Evolutionary conservation across 2,888 invertebrate species (phyloP).

Genomic region (Darwinula stevensoni): DNA sequence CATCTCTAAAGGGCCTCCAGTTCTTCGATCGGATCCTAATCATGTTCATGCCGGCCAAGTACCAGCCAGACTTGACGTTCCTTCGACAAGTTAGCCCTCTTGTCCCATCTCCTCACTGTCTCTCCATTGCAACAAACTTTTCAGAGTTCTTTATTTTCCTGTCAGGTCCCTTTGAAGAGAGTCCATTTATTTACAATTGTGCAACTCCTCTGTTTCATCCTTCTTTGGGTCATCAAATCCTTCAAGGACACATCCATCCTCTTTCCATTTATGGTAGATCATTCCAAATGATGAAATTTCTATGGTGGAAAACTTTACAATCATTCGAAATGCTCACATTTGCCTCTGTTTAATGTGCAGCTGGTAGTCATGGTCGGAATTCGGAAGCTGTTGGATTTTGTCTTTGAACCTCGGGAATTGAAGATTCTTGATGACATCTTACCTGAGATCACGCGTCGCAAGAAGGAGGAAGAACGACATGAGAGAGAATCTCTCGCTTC

Average conservation of each 20-base stretch:
- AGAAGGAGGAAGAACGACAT: slow-evolving; percentile 32
- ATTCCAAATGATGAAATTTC: neutral
- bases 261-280: slow-evolving; percentile 61
- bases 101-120: too few species aligned
- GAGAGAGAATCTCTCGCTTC: slow-evolving; percentile 8
- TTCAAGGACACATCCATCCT: slow-evolving; percentile 72
- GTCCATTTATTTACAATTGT: slow-evolving; percentile 75
- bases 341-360: slow-evolving; percentile 15
- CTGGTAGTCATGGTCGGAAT: slow-evolving; percentile 92
- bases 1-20: slow-evolving; percentile 74
- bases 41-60: slow-evolving; percentile 92
- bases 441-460: slow-evolving; percentile 66
- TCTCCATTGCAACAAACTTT: too few species aligned
- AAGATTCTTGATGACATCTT: slow-evolving; percentile 90
- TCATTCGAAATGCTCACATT: slow-evolving; percentile 1
- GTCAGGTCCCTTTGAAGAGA: slow-evolving; percentile 66
- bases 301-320: neutral
- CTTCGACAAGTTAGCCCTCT: slow-evolving; percentile 43
- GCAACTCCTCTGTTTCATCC: slow-evolving; percentile 53
- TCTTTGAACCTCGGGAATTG: slow-evolving; percentile 72
- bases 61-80: slow-evolving; percentile 94
- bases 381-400: slow-evolving; percentile 57
- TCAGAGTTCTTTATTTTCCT: too few species aligned
- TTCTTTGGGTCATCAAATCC: slow-evolving; percentile 66
- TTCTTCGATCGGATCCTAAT: slow-evolving; percentile 82